Evolutionary conservation across 2,888 invertebrate species (phyloP), one percentile per base, ranked within the genome.

Genomic region (Ophioninae sp.): DNA sequence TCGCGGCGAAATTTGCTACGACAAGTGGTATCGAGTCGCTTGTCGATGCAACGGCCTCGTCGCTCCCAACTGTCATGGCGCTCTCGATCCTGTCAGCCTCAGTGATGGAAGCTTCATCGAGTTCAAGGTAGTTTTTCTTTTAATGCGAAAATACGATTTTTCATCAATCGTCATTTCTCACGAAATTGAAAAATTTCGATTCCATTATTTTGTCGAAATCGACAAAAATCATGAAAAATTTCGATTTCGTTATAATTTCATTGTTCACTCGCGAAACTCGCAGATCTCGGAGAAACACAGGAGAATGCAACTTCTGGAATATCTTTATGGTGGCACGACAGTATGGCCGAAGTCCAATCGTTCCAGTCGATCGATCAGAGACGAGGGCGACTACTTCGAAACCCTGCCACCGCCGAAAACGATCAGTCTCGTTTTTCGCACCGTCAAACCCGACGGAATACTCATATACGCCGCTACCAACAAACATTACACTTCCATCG

Each of bases 381-480:
- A 91, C 23, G 88, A 89, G 51, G 72, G 77, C 2, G 82, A 65
- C 59, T 85, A 87, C 0, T 87, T 89, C n/a, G 88, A 84, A 5
- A 69, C 88, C 5, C 6, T 51, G n/a, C 93, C 92, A 63, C 95
- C 96, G 6, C 94, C 95, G 0, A 98, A 98, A 92, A 95, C 95
- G 6, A 93, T 98, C 23, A 96, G 97, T 76, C 93, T 99, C 76
- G 94, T 96, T 87, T 98, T 99, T 91, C 95, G 97, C 88, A 98
- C 98, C 0, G 95, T 96, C 22, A 95, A 95, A 90, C 94, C 94
- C 64, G 95, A 96, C 89, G 98, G 98, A 1, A 93, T 98, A 44
- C 93, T 99, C n/a, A 94, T 98, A 87, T 97, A 97, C 91, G 96
- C 98, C 1, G 96, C 97, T 0, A 97, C 97, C 58, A 97, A 97